These are phyloP conservation scores for Eulemur mongoz DNA, from an alignment of 2,797 vertebrate genomes.

Conservation along the genomic window DNA sequence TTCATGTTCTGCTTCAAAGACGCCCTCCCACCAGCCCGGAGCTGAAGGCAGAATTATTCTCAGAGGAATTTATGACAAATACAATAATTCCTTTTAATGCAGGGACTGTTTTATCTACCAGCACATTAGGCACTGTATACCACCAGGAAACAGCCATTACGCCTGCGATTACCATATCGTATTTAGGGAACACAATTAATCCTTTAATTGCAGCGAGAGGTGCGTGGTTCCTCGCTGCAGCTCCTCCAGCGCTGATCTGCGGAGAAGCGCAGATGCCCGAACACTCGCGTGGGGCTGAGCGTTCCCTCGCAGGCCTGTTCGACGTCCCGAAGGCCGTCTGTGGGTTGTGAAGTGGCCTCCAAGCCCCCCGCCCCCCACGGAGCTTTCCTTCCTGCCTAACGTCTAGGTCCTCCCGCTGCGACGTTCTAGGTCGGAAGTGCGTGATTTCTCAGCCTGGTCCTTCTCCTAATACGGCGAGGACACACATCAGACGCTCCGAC, in stretches of 20 bases:
- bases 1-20: constrained; percentile 86
- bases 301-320: constrained; percentile 56
- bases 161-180: constrained; percentile 76
- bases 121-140: constrained; percentile 73
- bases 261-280: constrained; percentile 69
- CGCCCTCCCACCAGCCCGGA: constrained; percentile 73
- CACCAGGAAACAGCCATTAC: constrained; percentile 81
- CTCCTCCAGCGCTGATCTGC: constrained; percentile 58
- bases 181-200: constrained; percentile 82
- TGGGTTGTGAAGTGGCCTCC: not conserved
- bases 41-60: constrained; percentile 84
- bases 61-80: constrained; percentile 86
- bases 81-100: constrained; percentile 84
- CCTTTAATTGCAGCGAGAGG: constrained; percentile 80
- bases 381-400: not conserved
- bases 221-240: constrained; percentile 72
- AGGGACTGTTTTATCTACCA: constrained; percentile 80
- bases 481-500: not conserved
- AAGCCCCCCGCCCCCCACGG: accelerated
- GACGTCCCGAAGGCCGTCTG: not conserved
- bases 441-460: not conserved
- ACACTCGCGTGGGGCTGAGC: constrained; percentile 76
- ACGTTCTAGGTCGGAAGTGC: accelerated
- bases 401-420: accelerated
- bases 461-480: accelerated